A percentile compares a stretch with the other conserved stretches of the same genome.
Conservation (phyloP, 2,113 vertebrate genomes). For the Lepisosteus oculatus region DNA sequence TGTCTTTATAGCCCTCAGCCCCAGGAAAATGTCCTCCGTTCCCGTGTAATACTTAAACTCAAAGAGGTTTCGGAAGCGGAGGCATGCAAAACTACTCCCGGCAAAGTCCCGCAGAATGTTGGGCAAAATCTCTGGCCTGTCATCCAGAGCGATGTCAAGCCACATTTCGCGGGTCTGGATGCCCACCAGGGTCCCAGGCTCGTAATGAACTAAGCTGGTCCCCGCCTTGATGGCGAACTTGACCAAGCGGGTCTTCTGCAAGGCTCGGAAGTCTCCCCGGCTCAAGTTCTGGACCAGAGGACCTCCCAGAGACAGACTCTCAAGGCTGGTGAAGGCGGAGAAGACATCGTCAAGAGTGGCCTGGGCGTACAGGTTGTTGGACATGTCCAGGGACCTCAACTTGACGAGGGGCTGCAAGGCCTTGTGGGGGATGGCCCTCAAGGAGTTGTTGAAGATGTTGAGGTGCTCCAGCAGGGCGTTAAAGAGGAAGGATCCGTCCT, state of each 20-base stretch:
- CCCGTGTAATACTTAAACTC: conserved; percentile 72
- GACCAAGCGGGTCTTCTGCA: conserved; percentile 54
- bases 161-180: conserved; percentile 61
- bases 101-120: conserved; percentile 64
- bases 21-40: conserved; percentile 59
- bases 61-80: conserved; percentile 78
- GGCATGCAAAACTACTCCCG: conserved; percentile 51
- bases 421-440: conserved; percentile 56
- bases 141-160: conserved; percentile 71
- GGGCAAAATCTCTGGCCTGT: conserved; percentile 40
- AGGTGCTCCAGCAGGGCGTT: conserved; percentile 63
- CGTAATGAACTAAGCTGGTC: conserved; percentile 61
- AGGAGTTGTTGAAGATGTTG: conserved; percentile 76
- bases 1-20: conserved; percentile 46
- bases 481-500: conserved; percentile 53
- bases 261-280: conserved; percentile 51
- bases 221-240: conserved; percentile 72
- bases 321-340: conserved; percentile 46
- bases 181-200: conserved; percentile 63
- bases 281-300: conserved; percentile 53
- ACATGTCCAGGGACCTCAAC: conserved; percentile 60
- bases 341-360: conserved; percentile 52
- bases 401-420: conserved; percentile 54
- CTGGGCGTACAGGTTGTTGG: conserved; percentile 71
- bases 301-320: conserved; percentile 68